Evolutionary conservation across 2,888 invertebrate species (phyloP), one percentile per base, ranked within the genome.

Genomic region (Drosophila neotestacea): DNA sequence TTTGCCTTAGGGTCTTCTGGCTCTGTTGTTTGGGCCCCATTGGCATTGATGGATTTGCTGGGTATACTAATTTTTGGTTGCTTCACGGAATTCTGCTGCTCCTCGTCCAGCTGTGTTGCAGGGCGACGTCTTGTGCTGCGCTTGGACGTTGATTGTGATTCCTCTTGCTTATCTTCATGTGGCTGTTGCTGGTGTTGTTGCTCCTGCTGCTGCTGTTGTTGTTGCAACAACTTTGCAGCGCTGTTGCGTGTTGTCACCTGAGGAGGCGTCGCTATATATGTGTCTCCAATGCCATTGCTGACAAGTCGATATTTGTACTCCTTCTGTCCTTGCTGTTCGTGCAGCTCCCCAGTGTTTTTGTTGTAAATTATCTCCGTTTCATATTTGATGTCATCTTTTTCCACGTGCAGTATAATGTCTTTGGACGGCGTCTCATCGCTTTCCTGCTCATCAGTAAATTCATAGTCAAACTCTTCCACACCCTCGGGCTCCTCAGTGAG

Each of bases 271-370:
- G 77, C 56, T 28, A 77, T 71, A 50, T 79, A 79, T n/a, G 78
- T 72, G n/a, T 72, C 79, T 0, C 77, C 78, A 22, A 76, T 74
- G 38, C 72, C 74, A 47, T 73, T 81, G 36, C 82, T 79, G 6
- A 81, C 76, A n/a, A 90, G 82, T 6, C 81, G 79, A 55, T 87
- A 80, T 50, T 85, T 87, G 48, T 81, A 90, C 52, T 90, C 83
- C 11, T 69, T 72, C 9, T 65, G 70, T 7, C 46, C 16, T 6
- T 68, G 13, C 27, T 68, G 46, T 6, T 71, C 83, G 9, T 68
- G 65, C 16, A 81, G 46, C 28, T 71, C 70, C 0, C 70, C 63
- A 9, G 67, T 61, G 38, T 46, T 42, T 6, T 71, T 63, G 13
- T 77, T 70, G n/a, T 63, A 73, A 13, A 70, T 51, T 51, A 76